These are phyloP conservation scores for Acanthoscelides obtectus DNA, from an alignment of 2,888 invertebrate genomes.

Conservation along the genomic window DNA sequence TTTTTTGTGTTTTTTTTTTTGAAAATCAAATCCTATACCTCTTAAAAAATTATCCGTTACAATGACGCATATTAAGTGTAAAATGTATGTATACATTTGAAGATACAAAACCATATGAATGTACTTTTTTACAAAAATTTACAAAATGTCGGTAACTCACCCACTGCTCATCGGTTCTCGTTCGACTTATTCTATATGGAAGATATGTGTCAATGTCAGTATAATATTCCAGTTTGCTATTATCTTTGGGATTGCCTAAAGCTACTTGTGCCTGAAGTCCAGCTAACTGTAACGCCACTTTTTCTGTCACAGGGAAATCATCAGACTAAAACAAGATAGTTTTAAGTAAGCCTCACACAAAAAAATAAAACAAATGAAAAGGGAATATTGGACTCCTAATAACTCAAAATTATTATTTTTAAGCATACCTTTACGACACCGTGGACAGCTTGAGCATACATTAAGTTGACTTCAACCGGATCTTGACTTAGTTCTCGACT, in stretches of 20 bases:
- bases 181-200: conserved; percentile 75
- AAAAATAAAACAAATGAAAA: no score
- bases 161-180: conserved; percentile 80
- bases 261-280: conserved; percentile 93
- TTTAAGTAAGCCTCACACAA: neutral
- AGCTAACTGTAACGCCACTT: conserved; percentile 88
- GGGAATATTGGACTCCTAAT: no score
- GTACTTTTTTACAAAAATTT: no score
- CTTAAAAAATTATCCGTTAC: no score
- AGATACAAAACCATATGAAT: no score
- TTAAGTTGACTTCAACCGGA: conserved; percentile 88
- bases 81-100: no score
- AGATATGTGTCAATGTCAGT: conserved; percentile 87
- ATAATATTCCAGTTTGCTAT: conserved; percentile 79
- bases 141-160: conserved; percentile 48
- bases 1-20: no score
- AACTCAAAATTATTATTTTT: no score
- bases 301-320: conserved; percentile 92
- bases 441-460: conserved; percentile 93
- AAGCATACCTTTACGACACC: conserved; percentile 81
- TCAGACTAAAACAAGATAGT: conserved; percentile 62
- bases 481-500: conserved; percentile 89
- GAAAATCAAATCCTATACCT: no score
- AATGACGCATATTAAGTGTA: no score
- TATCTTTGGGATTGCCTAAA: conserved; percentile 78